Percentiles rank a stretch among this genome's conserved stretches.
Conservation (phyloP, 2,113 vertebrate species). For the Ailuropoda melanoleuca region DNA sequence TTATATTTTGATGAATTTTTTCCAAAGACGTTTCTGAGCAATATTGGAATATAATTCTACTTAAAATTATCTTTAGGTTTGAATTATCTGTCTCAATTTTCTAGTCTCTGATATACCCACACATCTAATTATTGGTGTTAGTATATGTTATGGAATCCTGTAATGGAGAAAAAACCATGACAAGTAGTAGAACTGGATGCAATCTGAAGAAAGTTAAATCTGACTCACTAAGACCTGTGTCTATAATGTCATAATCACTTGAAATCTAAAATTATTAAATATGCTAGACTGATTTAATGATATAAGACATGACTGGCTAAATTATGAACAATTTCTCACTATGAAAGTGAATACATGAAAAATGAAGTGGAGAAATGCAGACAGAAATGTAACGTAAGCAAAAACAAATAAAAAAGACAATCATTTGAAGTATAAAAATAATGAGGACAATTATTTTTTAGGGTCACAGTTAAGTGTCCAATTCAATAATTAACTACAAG, state of each 20-base stretch:
- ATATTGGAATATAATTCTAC: background rate
- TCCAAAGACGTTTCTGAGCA: background rate
- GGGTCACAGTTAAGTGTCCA: background rate
- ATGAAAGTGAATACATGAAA: background rate
- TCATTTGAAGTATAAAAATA: background rate
- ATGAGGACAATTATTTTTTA: background rate
- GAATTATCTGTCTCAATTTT: background rate
- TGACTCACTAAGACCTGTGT: background rate
- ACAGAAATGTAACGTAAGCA: background rate
- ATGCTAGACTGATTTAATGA: background rate
- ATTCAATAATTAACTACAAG: background rate
- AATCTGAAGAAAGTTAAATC: background rate
- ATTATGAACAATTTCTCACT: background rate
- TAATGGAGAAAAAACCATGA: background rate
- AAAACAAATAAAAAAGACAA: background rate
- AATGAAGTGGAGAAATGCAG: background rate
- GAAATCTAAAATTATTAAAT: background rate
- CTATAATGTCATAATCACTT: background rate
- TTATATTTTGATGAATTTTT: background rate
- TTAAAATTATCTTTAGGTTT: background rate
- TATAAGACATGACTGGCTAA: background rate
- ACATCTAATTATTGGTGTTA: background rate
- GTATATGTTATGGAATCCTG: background rate
- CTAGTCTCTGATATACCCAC: background rate
- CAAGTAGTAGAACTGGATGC: background rate